Evolutionary conservation across 2,113 vertebrate species (phyloP).

Genomic region (Thamnophis sirtalis): DNA sequence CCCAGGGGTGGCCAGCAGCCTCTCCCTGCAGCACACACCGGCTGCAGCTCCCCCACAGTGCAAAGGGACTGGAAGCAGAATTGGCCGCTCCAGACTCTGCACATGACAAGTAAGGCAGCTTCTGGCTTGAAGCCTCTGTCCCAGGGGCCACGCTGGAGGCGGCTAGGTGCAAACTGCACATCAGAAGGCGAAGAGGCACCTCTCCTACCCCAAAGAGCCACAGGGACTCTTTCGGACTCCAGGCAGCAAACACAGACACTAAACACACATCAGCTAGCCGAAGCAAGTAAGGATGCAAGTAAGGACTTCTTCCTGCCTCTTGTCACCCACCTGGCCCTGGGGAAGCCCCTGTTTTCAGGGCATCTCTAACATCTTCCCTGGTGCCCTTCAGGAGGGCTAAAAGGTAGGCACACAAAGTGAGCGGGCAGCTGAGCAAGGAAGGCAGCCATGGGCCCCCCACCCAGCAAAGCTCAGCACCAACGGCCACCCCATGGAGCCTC

Average conservation of each 20-base stretch:
- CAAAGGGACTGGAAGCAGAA: not conserved
- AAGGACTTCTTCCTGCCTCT: not conserved
- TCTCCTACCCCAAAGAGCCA: not conserved
- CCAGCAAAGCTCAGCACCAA: not conserved
- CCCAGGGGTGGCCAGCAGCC: not conserved
- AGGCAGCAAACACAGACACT: not conserved
- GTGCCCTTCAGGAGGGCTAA: not conserved
- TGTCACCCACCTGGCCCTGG: not conserved
- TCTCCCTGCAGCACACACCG: not conserved
- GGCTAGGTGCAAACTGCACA: not conserved
- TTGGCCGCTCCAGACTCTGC: not conserved
- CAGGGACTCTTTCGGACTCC: not conserved
- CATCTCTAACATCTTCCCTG: accelerated
- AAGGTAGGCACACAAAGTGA: not conserved
- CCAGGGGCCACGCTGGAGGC: not conserved
- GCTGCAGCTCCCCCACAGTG: not conserved
- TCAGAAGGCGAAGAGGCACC: not conserved
- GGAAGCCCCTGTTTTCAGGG: not conserved
- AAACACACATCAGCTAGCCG: not conserved
- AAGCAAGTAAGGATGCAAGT: not conserved
- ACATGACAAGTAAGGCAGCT: not conserved
- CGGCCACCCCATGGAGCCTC: not conserved
- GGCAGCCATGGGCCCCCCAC: not conserved
- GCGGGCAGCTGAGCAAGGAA: not conserved
- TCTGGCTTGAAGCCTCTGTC: not conserved